Evolutionary conservation across 2,113 vertebrate species (phyloP), one percentile per base, ranked within the genome.

Genomic region (Colinus virginianus): DNA sequence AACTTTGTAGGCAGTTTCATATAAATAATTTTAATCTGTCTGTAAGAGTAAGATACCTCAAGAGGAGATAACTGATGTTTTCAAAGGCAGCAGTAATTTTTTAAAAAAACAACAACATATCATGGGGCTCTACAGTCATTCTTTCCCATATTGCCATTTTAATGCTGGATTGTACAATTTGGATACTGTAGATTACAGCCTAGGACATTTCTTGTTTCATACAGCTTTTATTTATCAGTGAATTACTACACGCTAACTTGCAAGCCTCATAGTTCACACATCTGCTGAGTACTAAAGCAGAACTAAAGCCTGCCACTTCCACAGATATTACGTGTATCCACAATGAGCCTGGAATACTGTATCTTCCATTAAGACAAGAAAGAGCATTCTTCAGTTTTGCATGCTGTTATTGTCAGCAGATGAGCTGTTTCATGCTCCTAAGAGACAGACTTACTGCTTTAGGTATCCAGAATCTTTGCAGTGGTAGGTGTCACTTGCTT

Each of bases 51-150:
- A 71, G 67, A 92, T 92, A 74, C 59, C 70, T 93, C 84, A 71
- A 67, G 90, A 83, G 61, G 59, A 95, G 23, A 78, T 61, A 49
- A 42, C n/a, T 75, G 59, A 30, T 90, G 30, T 88, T 93, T 95
- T 91, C 36, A 59, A 77, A 93, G 19, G 63, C 42, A 83, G 49
- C 42, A 15, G 11, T 72, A 68, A 74, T 76, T 68, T 55, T 76
- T 68, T 55, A 5, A 83, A 82, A 71, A 14, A 58, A 12, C 20
- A 19, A 56, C 11, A 56, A 55, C 30, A 11, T 84, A 49, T 70
- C 25, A 21, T 0, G 1, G 59, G 42, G n/a, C 61, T 95, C 78
- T 76, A 75, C 63, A 90, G 34, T n/a, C 28, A 84, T 67, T 70
- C 70, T 46, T 94, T 95, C 26, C 36, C 64, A 26, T 76, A 45